Evolutionary conservation across 2,888 invertebrate genomes (phyloP), one percentile per base, ranked within the genome.

Genomic region (Brachycybe producta): DNA sequence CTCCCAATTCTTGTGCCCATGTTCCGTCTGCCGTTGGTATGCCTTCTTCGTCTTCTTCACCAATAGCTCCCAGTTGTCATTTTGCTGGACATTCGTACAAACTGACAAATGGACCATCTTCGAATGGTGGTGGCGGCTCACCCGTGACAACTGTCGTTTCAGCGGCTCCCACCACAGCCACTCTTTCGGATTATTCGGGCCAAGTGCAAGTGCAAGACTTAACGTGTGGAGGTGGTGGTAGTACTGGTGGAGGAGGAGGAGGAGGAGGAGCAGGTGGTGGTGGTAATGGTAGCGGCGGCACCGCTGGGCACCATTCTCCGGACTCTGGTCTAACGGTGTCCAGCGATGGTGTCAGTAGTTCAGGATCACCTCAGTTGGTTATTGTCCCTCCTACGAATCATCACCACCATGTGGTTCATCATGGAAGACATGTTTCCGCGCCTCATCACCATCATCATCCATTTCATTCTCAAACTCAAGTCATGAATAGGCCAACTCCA

Each of bases 401-500:
- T 26, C 24, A 15, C 41, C 47, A 66, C 34, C 73, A 72, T 72
- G 75, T 67, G 64, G 65, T 65, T 11, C 62, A 61, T 57, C 71
- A 73, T 44, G 71, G 73, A 57, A 72, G 70, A 54, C 69, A 66
- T 28, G 15, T 8, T 15, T 17, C 30, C 17, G 28, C 51, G 19
- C 51, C 40, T 19, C 64, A 45, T 61, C 65, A 11, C 65, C 69
- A 55, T 51, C 59, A 40, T 66, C 67, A 69, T 56, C 71, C 73
- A 23, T 64, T 68, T 42, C 70, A 70, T 70, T 58, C 2, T 68
- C 67, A 49, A 60, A 44, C 52, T 27, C 51, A 46, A 41, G n/a
- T 38, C 19, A 13, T 45, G 11, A 44, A 53, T 32, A 74, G 80
- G 61, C 80, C 84, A 39, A 75, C 79, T 34, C 81, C 82, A 26